phyloP scores from a whole-genome alignment of 2,888 invertebrate species.

The Plebejus melissa region DNA sequence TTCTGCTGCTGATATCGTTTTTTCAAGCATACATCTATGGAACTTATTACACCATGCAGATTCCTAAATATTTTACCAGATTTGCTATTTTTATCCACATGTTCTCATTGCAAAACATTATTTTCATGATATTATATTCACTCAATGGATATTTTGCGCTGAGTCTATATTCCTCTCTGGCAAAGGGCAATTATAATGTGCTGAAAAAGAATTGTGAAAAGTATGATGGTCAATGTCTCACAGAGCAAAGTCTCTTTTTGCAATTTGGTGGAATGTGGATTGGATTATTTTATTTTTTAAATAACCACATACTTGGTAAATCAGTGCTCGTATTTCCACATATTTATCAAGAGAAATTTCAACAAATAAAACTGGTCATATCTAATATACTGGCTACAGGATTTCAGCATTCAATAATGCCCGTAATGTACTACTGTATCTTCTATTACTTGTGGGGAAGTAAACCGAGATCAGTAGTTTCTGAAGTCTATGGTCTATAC shows the following conservation, averaged over 20 bases:
- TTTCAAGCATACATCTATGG: conserved; percentile 86
- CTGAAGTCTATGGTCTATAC: conserved; percentile 74
- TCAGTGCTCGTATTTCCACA: conserved; percentile 82
- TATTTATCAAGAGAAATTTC: conserved; percentile 84
- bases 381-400: conserved; percentile 78
- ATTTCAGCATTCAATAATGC: conserved; percentile 79
- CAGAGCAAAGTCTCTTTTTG: conserved; percentile 83
- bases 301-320: conserved; percentile 74
- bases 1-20: conserved; percentile 81
- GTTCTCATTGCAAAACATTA: conserved; percentile 80
- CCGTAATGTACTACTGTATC: conserved; percentile 80
- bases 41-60: conserved; percentile 82
- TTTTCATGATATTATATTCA: conserved; percentile 78
- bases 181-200: conserved; percentile 78
- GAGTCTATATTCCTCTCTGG: conserved; percentile 83
- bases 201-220: conserved; percentile 68
- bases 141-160: conserved; percentile 83
- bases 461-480: conserved; percentile 71
- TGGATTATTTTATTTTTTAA: conserved; percentile 79
- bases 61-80: conserved; percentile 81
- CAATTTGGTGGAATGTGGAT: conserved; percentile 84
- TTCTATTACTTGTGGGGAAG: conserved; percentile 82
- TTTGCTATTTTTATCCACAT: conserved; percentile 82
- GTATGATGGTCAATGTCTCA: conserved; percentile 77
- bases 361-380: conserved; percentile 81